Base-by-base conservation (phyloP, 2,888 invertebrate species). In the Volucella zonaria region DNA sequence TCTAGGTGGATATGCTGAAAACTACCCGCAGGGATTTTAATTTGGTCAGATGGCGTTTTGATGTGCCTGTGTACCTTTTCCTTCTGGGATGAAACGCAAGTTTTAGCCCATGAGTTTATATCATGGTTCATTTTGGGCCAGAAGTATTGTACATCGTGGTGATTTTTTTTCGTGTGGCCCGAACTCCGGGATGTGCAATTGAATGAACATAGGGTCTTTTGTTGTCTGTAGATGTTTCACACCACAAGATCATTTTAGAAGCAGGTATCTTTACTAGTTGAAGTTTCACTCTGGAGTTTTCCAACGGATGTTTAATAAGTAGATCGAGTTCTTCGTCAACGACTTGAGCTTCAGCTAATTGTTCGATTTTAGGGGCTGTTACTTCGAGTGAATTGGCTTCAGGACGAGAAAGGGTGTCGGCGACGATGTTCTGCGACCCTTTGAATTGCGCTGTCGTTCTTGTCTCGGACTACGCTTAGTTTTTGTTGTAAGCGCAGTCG, bases 1-100 rank as follows among this genome's bases (percentile, higher is more conserved):
- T 87, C 85, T 4, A 85, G 6, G 9, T 79, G 70, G 2, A 87
- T 40, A 18, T 80, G 68, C 4, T 68, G 42, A 18, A 85, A 87
- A 10, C 82, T 49, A n/a, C 47, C 49, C 38, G 11, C 31, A 2
- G 56, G 61, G 23, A 23, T 23, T 23, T 9, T 23, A 3, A 52
- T 52, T 9, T 23, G 52, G 23, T 52, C 52, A 52, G 23, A 3
- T 1, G 8, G 52, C 10, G 52, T 23, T 52, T 52, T 52, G 6
- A 23, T 12, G 4, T 52, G 52, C 12, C 11, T 8, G 9, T 18
- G 18, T 11, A 18, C 18, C 15, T 52, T 52, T 52, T 23, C n/a
- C 18, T 23, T n/a, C 18, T 23, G 23, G 23, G 2, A 23, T 23
- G 23, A 23, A 23, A 23, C 3, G 23, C 23, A 23, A 23, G 23